Evolutionary conservation across 2,113 vertebrate species (phyloP).

Genomic region (Chamaetylas fuelleborni): DNA sequence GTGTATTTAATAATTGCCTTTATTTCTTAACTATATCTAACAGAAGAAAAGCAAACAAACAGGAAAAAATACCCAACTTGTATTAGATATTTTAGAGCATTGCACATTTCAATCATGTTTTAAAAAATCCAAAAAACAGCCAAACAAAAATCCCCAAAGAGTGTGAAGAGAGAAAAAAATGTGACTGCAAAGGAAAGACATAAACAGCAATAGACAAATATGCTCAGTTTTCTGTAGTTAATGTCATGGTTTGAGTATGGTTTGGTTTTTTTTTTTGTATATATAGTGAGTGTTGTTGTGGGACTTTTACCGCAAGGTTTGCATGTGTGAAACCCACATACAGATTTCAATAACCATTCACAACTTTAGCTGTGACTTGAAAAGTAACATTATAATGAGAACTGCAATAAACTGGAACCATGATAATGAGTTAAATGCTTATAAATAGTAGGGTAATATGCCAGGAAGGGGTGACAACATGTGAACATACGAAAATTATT

Average conservation of each 20-base stretch:
- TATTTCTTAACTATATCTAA: not conserved
- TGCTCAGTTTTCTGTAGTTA: not conserved
- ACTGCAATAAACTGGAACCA: not conserved
- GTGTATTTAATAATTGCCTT: not conserved
- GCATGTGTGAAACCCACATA: not conserved
- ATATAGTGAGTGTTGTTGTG: not conserved
- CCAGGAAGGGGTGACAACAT: not conserved
- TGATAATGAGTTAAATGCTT: not conserved
- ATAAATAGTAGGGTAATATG: not conserved
- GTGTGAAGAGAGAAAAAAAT: not conserved
- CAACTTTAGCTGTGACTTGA: not conserved
- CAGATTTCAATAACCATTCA: not conserved
- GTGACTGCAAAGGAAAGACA: not conserved
- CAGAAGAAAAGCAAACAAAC: not conserved
- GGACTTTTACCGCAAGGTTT: not conserved
- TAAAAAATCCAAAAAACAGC: not conserved
- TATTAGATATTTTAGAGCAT: not conserved
- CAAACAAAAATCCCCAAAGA: not conserved
- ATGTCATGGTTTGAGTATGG: not conserved
- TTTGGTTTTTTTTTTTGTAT: rapidly evolving
- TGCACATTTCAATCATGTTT: not conserved
- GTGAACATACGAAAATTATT: not conserved
- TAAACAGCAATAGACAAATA: not conserved
- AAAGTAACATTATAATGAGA: not conserved
- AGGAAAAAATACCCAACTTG: not conserved